A percentile compares a stretch with the other conserved stretches of the same genome.
phyloP scores from a whole-genome alignment of 2,797 vertebrate genomes.

The Geotria australis region DNA sequence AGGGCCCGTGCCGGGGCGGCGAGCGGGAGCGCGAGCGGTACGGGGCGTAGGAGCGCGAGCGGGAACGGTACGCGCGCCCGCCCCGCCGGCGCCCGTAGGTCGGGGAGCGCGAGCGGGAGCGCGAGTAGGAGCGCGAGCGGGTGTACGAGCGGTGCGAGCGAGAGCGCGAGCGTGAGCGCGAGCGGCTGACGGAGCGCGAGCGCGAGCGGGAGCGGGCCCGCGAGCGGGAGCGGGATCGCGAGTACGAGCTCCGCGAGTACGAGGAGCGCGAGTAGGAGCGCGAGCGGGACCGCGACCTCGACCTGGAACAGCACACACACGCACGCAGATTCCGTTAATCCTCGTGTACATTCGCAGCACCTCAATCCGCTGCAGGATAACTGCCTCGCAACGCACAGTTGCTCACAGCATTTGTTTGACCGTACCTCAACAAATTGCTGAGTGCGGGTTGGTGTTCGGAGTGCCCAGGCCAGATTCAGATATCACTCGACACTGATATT shows the following conservation, averaged over 20 bases:
- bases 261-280: slow-evolving; percentile 52
- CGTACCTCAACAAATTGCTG: no score
- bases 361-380: no score
- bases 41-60: slow-evolving; percentile 20
- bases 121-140: slow-evolving; percentile 46
- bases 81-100: slow-evolving; percentile 11
- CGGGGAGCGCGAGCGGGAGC: slow-evolving; percentile 45
- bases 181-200: slow-evolving; percentile 5
- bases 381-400: no score
- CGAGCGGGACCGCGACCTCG: slow-evolving; percentile 49
- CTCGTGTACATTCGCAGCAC: no score
- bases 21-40: slow-evolving; percentile 40
- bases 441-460: no score
- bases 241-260: slow-evolving; percentile 29
- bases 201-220: slow-evolving; percentile 24
- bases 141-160: slow-evolving; percentile 35
- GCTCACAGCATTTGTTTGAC: no score
- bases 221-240: slow-evolving; percentile 37
- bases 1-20: slow-evolving; percentile 21
- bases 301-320: slow-evolving; percentile 12
- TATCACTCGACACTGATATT: no score
- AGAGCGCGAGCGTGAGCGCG: slow-evolving; percentile 26
- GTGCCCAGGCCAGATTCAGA: no score
- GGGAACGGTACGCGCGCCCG: slow-evolving; percentile 21
- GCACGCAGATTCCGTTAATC: background rate